phyloP scores from a whole-genome alignment of 1,140 invertebrate genomes.

The Lepeophtheirus salmonis region DNA sequence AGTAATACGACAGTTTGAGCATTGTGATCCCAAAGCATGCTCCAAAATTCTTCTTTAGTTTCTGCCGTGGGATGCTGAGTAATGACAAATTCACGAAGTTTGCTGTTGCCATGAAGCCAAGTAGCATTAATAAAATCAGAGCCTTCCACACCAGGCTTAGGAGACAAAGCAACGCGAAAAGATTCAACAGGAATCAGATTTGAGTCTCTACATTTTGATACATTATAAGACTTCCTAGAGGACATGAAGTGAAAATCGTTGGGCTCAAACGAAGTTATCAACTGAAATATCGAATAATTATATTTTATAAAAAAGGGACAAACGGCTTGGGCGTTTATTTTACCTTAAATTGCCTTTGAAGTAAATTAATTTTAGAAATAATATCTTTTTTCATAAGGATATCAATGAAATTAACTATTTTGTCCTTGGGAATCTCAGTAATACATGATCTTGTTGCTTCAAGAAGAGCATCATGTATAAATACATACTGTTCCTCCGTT shows the following conservation, averaged over 20 bases:
- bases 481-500: constrained; percentile 28
- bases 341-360: background rate
- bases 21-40: constrained; percentile 90
- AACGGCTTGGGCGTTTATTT: background rate
- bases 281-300: constrained; percentile 18
- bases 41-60: constrained; percentile 71
- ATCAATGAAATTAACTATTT: constrained; percentile 35
- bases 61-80: constrained; percentile 66
- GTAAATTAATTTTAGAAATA: background rate
- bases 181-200: constrained; percentile 65
- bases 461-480: constrained; percentile 18
- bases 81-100: constrained; percentile 63
- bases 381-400: constrained; percentile 34
- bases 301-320: background rate
- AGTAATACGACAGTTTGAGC: constrained; percentile 71
- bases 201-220: constrained; percentile 57
- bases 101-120: constrained; percentile 63
- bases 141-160: constrained; percentile 76
- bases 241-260: constrained; percentile 57
- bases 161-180: constrained; percentile 67
- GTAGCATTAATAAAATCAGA: constrained; percentile 90
- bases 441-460: constrained; percentile 12
- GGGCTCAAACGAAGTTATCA: constrained; percentile 62
- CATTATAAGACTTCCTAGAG: constrained; percentile 61
- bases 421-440: constrained; percentile 1